Conservation (phyloP, 2,797 vertebrate genomes). For the Myotis vivesi region DNA sequence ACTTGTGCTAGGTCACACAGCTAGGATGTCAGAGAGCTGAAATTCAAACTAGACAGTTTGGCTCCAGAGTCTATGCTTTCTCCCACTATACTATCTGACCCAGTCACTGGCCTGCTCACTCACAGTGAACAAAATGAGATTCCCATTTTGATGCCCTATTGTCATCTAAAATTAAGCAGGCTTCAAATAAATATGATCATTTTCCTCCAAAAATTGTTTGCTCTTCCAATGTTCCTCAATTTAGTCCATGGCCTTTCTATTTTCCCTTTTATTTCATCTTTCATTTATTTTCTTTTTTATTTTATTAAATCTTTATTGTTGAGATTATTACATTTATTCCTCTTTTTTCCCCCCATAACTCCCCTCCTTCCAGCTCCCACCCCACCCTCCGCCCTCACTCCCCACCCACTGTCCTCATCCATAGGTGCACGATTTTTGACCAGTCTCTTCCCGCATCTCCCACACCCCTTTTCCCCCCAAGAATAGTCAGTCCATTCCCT, state of each 20-base stretch:
- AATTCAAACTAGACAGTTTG: background rate
- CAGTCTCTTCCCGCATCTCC: no score
- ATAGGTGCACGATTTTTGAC: no score
- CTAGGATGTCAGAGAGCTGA: background rate
- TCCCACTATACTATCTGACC: background rate
- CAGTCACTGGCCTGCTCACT: background rate
- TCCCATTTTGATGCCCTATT: background rate
- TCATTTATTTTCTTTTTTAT: background rate
- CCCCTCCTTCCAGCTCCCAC: no score
- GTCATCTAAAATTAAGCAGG: background rate
- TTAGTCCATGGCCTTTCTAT: background rate
- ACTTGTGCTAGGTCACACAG: background rate
- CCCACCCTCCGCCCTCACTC: no score
- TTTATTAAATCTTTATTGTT: no score
- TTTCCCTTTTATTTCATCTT: background rate
- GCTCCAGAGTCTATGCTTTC: background rate
- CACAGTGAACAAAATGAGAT: background rate
- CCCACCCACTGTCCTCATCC: no score
- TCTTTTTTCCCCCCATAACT: no score
- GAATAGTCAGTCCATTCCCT: no score
- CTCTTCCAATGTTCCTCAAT: background rate
- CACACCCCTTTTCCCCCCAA: no score
- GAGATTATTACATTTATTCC: no score
- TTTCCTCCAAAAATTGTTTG: conserved; percentile 7
- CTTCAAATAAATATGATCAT: background rate